These are phyloP conservation scores for Apamea epomidion DNA, from an alignment of 2,888 invertebrate species.

Conservation along the genomic window DNA sequence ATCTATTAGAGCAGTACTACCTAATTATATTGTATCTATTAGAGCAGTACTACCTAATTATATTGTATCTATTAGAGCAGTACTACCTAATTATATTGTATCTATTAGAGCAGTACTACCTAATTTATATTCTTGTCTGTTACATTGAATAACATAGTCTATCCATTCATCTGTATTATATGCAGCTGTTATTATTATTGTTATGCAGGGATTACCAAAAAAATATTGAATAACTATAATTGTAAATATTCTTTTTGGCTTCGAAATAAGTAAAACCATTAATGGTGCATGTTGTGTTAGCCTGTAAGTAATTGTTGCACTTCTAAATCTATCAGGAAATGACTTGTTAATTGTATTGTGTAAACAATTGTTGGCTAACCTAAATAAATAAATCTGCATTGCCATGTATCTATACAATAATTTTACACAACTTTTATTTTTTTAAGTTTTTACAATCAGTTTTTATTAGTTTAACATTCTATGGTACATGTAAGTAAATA, in stretches of 20 bases:
- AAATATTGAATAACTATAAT: too few species aligned
- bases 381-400: too few species aligned
- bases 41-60: too few species aligned
- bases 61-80: neutral
- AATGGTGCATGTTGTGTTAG: too few species aligned
- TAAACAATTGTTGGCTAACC: too few species aligned
- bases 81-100: neutral
- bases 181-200: too few species aligned
- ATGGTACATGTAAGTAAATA: neutral
- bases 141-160: neutral
- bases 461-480: constrained; percentile 20
- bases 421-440: neutral
- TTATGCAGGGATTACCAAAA: too few species aligned
- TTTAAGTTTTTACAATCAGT: neutral
- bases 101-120: neutral
- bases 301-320: too few species aligned
- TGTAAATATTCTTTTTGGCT: too few species aligned
- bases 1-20: constrained; percentile 2
- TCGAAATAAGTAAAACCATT: too few species aligned
- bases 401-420: neutral
- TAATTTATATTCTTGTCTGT: neutral
- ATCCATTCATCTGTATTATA: neutral
- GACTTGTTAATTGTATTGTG: too few species aligned
- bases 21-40: constrained; percentile 2
- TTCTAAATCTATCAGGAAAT: too few species aligned